Evolutionary conservation across 2,113 vertebrate species (phyloP).

Genomic region (Bujurquina vittata): DNA sequence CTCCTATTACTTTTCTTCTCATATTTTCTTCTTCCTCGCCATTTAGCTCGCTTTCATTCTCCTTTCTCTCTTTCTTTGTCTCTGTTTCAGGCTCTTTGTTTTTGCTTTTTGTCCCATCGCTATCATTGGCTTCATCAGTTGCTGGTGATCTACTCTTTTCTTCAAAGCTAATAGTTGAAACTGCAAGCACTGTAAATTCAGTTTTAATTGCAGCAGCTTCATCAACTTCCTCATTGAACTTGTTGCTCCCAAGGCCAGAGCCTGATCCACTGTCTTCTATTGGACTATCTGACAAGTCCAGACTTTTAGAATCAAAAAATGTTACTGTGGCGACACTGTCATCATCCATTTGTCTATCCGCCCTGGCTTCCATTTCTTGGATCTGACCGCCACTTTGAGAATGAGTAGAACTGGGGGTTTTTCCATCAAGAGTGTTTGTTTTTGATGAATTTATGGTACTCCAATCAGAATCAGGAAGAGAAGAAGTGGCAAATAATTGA

Average conservation of each 20-base stretch:
- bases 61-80: background rate
- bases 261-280: constrained; percentile 82
- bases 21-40: background rate
- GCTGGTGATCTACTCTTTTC: background rate
- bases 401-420: background rate
- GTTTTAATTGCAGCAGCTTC: constrained; percentile 13
- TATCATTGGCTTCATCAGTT: background rate
- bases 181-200: background rate
- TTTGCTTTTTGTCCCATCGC: background rate
- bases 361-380: background rate
- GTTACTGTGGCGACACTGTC: background rate
- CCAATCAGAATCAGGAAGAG: background rate
- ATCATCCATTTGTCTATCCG: background rate
- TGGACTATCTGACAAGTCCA: constrained; percentile 56
- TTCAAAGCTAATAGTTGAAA: background rate
- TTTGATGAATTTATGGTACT: background rate
- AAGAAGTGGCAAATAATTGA: background rate
- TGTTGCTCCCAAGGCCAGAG: constrained; percentile 79
- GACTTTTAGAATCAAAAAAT: constrained; percentile 13
- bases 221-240: constrained; percentile 69
- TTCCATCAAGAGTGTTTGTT: background rate
- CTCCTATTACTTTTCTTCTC: background rate
- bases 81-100: background rate
- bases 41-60: constrained; percentile 3
- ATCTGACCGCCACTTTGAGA: background rate